Percentiles rank a stretch among this genome's conserved stretches.
phyloP scores from a whole-genome alignment of 2,797 vertebrate genomes.

The Gadopsis marmoratus region DNA sequence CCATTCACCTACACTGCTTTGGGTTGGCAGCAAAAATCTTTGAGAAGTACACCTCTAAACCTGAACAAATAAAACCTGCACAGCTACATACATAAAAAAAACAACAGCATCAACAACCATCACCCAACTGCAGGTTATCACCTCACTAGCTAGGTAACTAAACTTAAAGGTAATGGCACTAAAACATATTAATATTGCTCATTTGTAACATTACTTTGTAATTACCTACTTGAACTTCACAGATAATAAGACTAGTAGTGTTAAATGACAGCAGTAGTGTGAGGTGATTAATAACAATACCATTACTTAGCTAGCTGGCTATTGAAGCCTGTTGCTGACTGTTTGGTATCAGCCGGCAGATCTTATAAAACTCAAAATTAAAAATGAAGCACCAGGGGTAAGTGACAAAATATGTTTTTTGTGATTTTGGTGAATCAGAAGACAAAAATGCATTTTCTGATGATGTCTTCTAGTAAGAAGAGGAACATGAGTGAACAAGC shows the following conservation, averaged over 20 bases:
- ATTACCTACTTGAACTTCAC: background rate
- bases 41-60: background rate
- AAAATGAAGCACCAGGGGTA: too few species aligned
- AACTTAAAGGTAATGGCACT: background rate
- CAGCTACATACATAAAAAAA: background rate
- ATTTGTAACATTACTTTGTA: background rate
- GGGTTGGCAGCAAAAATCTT: background rate
- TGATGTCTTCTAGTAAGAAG: background rate
- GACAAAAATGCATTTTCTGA: background rate
- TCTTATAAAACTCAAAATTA: background rate
- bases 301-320: background rate
- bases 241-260: background rate
- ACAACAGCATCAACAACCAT: too few species aligned
- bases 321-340: background rate
- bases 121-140: background rate
- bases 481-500: background rate
- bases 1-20: background rate
- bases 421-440: background rate
- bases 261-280: background rate
- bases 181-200: too few species aligned
- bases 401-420: background rate
- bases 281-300: background rate
- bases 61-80: background rate
- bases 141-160: background rate
- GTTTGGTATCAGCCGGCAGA: background rate